Evolutionary conservation across 2,797 vertebrate species (phyloP).

Genomic region (Dallia pectoralis): DNA sequence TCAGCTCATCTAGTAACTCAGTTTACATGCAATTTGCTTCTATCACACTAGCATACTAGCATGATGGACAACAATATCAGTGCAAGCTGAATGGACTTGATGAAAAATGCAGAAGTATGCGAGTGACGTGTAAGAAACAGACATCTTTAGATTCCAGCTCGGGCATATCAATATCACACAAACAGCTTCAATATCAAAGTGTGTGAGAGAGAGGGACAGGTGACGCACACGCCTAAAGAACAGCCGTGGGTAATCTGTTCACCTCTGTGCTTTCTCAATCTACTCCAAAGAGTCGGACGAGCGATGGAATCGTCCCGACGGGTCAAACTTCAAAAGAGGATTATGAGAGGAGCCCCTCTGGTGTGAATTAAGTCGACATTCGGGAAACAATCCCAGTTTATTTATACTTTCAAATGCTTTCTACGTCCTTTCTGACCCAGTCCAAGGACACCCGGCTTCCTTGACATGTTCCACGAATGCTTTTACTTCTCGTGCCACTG

Average conservation of each 20-base stretch:
- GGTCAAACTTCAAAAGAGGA: slow-evolving; percentile 72
- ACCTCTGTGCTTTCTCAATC: slow-evolving; percentile 58
- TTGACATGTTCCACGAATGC: slow-evolving; percentile 61
- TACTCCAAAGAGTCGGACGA: slow-evolving; percentile 48
- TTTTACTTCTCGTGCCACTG: slow-evolving; percentile 8
- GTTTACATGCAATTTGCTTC: background rate
- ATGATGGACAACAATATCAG: slow-evolving; percentile 31
- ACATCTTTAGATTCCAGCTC: slow-evolving; percentile 58
- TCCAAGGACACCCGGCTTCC: slow-evolving; percentile 38
- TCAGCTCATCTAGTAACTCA: background rate
- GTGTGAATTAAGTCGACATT: slow-evolving; percentile 55
- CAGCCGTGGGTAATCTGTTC: slow-evolving; percentile 59
- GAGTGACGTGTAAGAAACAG: slow-evolving; percentile 46
- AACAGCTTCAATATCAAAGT: slow-evolving; percentile 32
- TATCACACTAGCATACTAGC: slow-evolving; percentile 16
- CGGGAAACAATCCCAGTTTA: slow-evolving; percentile 64
- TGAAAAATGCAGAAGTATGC: slow-evolving; percentile 29
- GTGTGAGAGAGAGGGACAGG: slow-evolving; percentile 30
- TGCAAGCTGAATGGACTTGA: background rate
- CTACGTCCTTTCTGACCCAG: slow-evolving; percentile 54
- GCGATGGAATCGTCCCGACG: slow-evolving; percentile 67
- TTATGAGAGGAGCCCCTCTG: slow-evolving; percentile 58
- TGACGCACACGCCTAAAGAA: slow-evolving; percentile 39
- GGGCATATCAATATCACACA: slow-evolving; percentile 61
- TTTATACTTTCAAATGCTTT: slow-evolving; percentile 64